Base-by-base conservation (phyloP, 2,888 invertebrate genomes). In the Lingula anatina region DNA sequence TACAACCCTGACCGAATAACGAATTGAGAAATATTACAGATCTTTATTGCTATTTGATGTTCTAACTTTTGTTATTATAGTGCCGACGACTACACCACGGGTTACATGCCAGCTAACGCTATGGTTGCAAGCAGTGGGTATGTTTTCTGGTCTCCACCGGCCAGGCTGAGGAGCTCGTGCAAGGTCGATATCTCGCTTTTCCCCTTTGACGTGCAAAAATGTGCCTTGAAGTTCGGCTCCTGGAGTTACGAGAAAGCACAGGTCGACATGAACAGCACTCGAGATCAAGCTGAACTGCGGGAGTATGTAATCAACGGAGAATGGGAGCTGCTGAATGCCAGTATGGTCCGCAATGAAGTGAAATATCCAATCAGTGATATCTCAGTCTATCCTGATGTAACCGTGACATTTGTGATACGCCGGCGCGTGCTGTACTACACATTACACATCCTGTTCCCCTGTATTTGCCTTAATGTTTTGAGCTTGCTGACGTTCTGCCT, bases 61-160 rank as follows among this genome's bases (percentile, higher is more conserved):
- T 36, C 20, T 36, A 20, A 5, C 1, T 15, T 5, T 37, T 15
- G 47, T 18, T 49, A 12, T 59, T 61, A 31, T 63, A 82, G 81
- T 62, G 81, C 81, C 24, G 81, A 82, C 60, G 81, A 82, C 65
- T 81, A 80, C 63, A 80, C 80, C 0, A 71, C 76, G 0, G 81
- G 80, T 2, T 82, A 80, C 65, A 80, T 82, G 80, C 74, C 78
- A 21, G 78, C 79, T 35, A 73, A 81, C 44, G 82, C 81, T 2
- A 81, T 82, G 79, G 76, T 81, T 3, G 66, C 71, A 21, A 64
- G 65, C 51, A 73, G 79, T 52, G 82, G 82, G 7, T 76, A 74
- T n/a, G 79, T 83, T 2, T 79, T 79, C 64, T 82, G 82, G 82
- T 80, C 81, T 0, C 81, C 81, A 1, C 81, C 82, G 9, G 81